Base-by-base conservation (phyloP, 2,888 invertebrate genomes). In the Heliconius erato region DNA sequence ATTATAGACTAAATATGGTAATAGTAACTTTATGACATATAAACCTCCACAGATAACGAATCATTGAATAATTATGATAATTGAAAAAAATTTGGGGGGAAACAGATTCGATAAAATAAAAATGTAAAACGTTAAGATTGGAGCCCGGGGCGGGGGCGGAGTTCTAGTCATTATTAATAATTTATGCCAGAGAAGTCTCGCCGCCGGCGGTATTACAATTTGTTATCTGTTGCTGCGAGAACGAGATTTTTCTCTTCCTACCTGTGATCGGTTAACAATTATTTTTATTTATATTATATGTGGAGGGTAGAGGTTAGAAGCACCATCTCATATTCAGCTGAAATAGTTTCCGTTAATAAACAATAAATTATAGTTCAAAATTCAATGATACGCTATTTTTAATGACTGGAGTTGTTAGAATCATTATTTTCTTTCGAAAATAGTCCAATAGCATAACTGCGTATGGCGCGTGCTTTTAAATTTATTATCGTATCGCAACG, bases 41-140 rank as follows among this genome's bases (percentile, higher is more conserved):
- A 82, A 74, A 81, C 82, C 87, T 85, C 88, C 87, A 88, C 87
- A 89, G 90, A 91, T 91, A 91, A 91, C 91, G 93, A 90, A 87
- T 90, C 93, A 93, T 94, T 93, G 92, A 94, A 93, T 93, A 92
- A 94, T 94, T 94, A 94, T 93, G 93, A 90, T 94, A 93, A 93
- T 93, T 92, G 89, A 87, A 67, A 86, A 90, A 91, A 92, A 89
- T 90, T 91, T 90, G 89, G 89, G 87, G 88, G 88, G 89, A 88
- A 40, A 87, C 87, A 86, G 89, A 88, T 89, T 89, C 89, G 88
- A 91, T 91, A 91, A 89, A 91, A 90, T 90, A 86, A 86, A 86
- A 87, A 68, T 78, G 78, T 68, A 68, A 87, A 86, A 85, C 79
- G 82, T 82, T 86, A 87, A 86, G 90, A 89, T 88, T 81, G 86